Evolutionary conservation across 2,797 vertebrate species (phyloP), one percentile per base, ranked within the genome.

Genomic region (Babyrousa celebensis): DNA sequence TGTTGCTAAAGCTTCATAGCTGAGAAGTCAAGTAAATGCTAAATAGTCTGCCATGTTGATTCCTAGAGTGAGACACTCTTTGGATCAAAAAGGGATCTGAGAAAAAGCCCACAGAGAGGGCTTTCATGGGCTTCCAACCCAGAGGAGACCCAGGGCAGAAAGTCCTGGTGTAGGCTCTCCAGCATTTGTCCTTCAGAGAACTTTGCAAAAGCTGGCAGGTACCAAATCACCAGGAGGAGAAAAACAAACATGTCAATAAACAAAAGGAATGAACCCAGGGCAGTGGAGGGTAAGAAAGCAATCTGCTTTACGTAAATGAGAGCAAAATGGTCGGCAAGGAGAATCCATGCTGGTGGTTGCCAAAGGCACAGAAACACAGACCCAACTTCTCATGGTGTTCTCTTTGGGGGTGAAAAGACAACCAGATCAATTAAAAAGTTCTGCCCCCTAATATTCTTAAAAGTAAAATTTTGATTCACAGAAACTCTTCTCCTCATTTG

Each of bases 391-490:
- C 21, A 60, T 0, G 17, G 27, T 18, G 20, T 58, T 70, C 68
- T 82, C 36, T n/a, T 29, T 2, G 6, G 36, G 56, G 62, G 16
- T 54, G 2, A 74, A 89, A 94, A 77, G 25, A 21, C 9, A 62
- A 62, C 32, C 20, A 40, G 27, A 65, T 12, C 6, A 5, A 29
- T 48, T 52, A 60, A 23, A 85, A 54, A 12, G 12, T 48, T 9
- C 40, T 74, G 60, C 63, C 27, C 36, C 4, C 32, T 92, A 88
- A 62, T 60, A 65, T 63, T 78, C 75, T 71, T 84, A 43, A 82
- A 88, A 93, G 87, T n/a, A 84, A 86, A 93, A 78, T 52, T 91
- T 60, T 17, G 78, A 63, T 70, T 83, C 27, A 58, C 27, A n/a
- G 4, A 84, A 79, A 84, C 62, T 92, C 56, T 71, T 56, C 40